Conservation (phyloP, 2,113 vertebrate genomes). For the Tyrannus savana region DNA sequence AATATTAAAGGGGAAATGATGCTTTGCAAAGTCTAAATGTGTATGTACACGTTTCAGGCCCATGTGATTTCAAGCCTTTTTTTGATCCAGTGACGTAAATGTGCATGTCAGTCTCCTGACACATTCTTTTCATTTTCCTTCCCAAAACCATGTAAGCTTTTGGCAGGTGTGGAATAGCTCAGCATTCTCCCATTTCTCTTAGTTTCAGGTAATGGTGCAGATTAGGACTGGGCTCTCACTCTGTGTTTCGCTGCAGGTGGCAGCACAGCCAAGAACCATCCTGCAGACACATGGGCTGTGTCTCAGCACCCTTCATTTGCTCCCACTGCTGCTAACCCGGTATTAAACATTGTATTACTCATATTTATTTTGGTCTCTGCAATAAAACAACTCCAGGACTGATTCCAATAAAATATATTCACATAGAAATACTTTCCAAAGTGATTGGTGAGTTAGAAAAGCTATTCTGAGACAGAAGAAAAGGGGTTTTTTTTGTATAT, state of each 20-base stretch:
- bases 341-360: neutral
- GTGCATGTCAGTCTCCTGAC: fast-evolving
- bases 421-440: neutral
- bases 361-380: neutral
- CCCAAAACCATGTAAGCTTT: neutral
- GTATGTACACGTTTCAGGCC: neutral
- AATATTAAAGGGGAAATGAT: neutral
- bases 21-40: neutral
- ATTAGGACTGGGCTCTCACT: neutral
- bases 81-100: neutral
- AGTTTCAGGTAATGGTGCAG: neutral
- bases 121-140: neutral
- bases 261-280: slow-evolving; percentile 49
- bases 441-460: neutral
- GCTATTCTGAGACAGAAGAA: neutral
- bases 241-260: slow-evolving; percentile 44
- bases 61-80: neutral
- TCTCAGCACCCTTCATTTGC: neutral
- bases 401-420: neutral
- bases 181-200: neutral
- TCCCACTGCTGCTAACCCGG: neutral
- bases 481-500: neutral
- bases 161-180: neutral
- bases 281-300: neutral
- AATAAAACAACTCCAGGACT: neutral